These are phyloP conservation scores for Tringa solitaria DNA, from an alignment of 2,113 vertebrate species.

Conservation along the genomic window DNA sequence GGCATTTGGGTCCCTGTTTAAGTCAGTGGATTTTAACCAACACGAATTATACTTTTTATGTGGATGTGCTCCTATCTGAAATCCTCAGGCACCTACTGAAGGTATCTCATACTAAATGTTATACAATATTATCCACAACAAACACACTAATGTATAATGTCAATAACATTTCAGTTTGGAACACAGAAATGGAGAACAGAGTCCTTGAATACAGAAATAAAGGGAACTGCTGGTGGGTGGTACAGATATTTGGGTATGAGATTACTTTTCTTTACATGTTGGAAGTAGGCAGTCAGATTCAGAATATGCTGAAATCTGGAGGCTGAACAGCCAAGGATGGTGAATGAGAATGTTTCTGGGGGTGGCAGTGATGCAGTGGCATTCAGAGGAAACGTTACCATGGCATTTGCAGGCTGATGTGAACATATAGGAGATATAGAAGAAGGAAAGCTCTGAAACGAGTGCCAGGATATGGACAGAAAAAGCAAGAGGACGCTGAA, in stretches of 20 bases:
- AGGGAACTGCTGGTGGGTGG: background rate
- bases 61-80: background rate
- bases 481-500: background rate
- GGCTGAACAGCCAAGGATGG: conserved; percentile 30
- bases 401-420: conserved; percentile 16
- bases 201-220: background rate
- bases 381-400: conserved; percentile 31
- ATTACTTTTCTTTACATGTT: background rate
- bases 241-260: conserved; percentile 18
- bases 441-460: background rate
- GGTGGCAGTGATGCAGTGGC: conserved; percentile 18
- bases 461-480: background rate
- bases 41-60: background rate
- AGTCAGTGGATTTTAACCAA: background rate
- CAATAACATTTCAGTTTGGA: background rate
- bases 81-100: background rate
- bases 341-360: conserved; percentile 58
- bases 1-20: background rate
- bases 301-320: conserved; percentile 13
- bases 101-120: background rate
- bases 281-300: conserved; percentile 6
- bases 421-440: conserved; percentile 1
- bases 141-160: background rate
- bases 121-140: background rate
- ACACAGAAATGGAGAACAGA: background rate